phyloP scores from a whole-genome alignment of 2,888 invertebrate species.

The Eupsilia transversa region DNA sequence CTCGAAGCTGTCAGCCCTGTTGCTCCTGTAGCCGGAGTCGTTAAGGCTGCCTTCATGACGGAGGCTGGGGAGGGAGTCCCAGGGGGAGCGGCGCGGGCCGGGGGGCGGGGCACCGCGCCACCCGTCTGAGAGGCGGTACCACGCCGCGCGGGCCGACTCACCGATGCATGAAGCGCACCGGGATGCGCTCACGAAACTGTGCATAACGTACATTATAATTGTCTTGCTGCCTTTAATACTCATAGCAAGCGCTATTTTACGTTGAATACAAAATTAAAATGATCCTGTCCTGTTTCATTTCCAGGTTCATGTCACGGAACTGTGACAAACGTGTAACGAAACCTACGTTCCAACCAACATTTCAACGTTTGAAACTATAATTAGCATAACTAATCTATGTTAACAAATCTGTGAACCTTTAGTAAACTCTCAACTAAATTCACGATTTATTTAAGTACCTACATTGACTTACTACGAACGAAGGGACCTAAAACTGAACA shows the following conservation, averaged over 20 bases:
- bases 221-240: conserved; percentile 53
- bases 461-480: not conserved
- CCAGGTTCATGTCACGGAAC: not conserved
- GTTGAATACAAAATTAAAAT: conserved; percentile 34
- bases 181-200: conserved; percentile 91
- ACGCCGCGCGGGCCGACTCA: conserved; percentile 96
- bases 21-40: conserved; percentile 96
- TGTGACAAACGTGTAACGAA: not conserved
- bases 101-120: conserved; percentile 92
- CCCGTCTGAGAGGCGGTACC: conserved; percentile 97
- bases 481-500: not conserved
- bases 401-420: not conserved
- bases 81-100: conserved; percentile 94
- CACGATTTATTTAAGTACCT: not conserved
- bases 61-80: conserved; percentile 96
- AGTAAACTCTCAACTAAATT: not conserved
- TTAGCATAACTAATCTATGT: not conserved
- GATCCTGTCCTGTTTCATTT: conserved; percentile 18
- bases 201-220: conserved; percentile 63
- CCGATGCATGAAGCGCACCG: conserved; percentile 96
- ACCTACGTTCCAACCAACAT: not conserved
- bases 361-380: not conserved
- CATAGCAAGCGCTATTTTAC: conserved; percentile 24
- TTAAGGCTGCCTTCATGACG: conserved; percentile 96
- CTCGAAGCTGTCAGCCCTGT: conserved; percentile 96